Evolutionary conservation across 2,888 invertebrate genomes (phyloP).

Genomic region (Nomada fabriciana): DNA sequence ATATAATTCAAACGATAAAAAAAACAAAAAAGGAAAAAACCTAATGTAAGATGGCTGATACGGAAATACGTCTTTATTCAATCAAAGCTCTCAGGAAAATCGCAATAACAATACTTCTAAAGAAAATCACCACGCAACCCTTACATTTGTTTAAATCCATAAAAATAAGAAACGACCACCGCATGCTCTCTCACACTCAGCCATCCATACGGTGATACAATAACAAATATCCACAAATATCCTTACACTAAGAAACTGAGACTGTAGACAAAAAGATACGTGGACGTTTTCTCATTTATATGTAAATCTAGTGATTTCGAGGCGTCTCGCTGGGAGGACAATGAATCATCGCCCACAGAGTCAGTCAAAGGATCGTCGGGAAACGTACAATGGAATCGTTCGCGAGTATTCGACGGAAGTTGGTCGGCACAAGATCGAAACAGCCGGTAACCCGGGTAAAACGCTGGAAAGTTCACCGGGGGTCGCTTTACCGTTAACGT

Average conservation of each 20-base stretch:
- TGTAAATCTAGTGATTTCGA: background rate
- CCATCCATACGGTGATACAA: no score
- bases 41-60: no score
- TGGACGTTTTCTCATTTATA: background rate
- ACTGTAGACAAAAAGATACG: background rate
- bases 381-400: background rate
- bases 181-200: no score
- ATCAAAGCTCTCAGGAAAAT: no score
- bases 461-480: constrained; percentile 33
- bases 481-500: constrained; percentile 21
- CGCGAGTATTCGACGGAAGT: constrained; percentile 6
- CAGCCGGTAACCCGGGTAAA: constrained; percentile 32
- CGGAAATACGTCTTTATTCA: no score
- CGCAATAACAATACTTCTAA: no score
- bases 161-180: no score
- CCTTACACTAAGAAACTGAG: no score
- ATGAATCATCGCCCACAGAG: constrained; percentile 3
- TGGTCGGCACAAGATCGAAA: background rate
- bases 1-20: background rate
- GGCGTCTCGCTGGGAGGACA: background rate
- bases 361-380: constrained; percentile 3
- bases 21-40: background rate
- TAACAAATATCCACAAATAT: no score
- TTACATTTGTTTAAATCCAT: no score
- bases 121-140: no score